A percentile compares a stretch with the other conserved stretches of the same genome.
Conservation (phyloP, 2,888 invertebrate species). For the Lamellibrachia satsuma region DNA sequence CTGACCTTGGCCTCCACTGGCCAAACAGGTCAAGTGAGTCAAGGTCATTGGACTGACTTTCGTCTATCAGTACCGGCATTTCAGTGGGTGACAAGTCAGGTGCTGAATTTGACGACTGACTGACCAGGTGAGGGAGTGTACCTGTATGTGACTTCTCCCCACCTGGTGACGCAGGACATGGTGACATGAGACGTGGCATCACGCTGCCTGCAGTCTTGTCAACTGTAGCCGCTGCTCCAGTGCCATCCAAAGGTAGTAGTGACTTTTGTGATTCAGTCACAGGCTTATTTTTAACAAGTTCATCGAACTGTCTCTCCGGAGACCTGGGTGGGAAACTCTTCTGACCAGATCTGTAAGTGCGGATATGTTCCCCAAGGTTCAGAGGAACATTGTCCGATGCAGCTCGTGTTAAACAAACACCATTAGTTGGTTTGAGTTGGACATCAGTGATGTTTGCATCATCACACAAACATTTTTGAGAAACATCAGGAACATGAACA, state of each 20-base stretch:
- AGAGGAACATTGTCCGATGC: not conserved
- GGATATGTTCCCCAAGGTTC: not conserved
- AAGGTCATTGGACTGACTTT: not conserved
- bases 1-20: not conserved
- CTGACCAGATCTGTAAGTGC: not conserved
- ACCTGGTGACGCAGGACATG: not conserved
- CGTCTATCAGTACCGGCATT: not conserved
- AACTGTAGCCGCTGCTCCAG: not conserved
- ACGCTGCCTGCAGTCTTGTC: not conserved
- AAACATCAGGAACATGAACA: not conserved
- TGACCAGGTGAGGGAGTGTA: not conserved
- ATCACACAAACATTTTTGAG: not conserved
- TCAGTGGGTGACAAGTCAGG: not conserved
- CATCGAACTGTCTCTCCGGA: not conserved
- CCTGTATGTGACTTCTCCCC: not conserved
- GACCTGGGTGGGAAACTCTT: not conserved
- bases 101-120: not conserved
- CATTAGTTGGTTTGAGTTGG: not conserved
- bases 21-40: slow-evolving; percentile 4
- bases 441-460: not conserved
- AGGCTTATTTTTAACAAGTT: not conserved
- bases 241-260: not conserved
- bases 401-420: not conserved
- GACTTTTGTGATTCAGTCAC: too few relatives aligned
- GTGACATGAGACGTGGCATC: not conserved